Percentiles rank a stretch among this genome's conserved stretches.
Conservation (phyloP, 2,888 invertebrate species). For the Prenolepis imparis region DNA sequence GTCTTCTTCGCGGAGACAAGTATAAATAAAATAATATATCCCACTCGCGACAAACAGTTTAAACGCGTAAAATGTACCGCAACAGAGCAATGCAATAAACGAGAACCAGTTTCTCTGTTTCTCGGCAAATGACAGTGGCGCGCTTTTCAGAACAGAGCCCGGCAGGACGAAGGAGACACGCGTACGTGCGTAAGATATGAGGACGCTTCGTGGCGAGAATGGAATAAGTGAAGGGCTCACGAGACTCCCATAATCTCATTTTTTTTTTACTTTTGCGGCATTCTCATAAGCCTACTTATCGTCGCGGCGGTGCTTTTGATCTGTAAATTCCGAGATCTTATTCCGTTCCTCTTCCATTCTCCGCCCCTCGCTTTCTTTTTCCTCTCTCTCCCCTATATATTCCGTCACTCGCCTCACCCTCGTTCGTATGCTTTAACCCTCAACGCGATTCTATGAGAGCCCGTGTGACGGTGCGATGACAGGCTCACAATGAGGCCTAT, state of each 20-base stretch:
- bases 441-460: constrained; percentile 71
- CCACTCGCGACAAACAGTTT: constrained; percentile 42
- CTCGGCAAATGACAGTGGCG: constrained; percentile 65
- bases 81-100: constrained; percentile 62
- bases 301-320: constrained; percentile 79
- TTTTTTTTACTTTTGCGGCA: constrained; percentile 61
- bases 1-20: constrained; percentile 46
- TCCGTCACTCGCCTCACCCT: constrained; percentile 54
- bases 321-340: constrained; percentile 78
- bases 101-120: constrained; percentile 67
- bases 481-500: constrained; percentile 81
- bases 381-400: constrained; percentile 18
- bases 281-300: constrained; percentile 71
- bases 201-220: constrained; percentile 34
- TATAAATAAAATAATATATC: constrained; percentile 58
- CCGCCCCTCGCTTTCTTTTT: constrained; percentile 30
- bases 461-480: constrained; percentile 83
- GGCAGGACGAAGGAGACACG: constrained; percentile 50
- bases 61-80: constrained; percentile 34
- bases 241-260: constrained; percentile 77
- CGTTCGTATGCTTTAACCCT: constrained; percentile 61
- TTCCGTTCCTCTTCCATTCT: constrained; percentile 42
- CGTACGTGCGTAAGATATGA: constrained; percentile 68
- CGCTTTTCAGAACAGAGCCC: constrained; percentile 35
- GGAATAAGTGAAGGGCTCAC: constrained; percentile 42